Base-by-base conservation (phyloP, 2,888 invertebrate species). In the Clistopyga incitator region DNA sequence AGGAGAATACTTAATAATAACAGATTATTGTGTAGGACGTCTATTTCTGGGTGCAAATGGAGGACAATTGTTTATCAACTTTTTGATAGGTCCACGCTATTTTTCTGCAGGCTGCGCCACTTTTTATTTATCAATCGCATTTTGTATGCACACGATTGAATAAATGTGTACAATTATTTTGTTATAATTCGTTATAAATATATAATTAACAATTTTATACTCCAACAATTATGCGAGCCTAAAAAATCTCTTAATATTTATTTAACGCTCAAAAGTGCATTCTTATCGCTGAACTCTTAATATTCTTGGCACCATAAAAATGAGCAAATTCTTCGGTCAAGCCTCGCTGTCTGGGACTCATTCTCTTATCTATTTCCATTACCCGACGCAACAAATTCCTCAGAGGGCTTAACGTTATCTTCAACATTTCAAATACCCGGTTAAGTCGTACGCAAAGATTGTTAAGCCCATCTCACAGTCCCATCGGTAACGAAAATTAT, bases 1-100 rank as follows among this genome's bases (percentile, higher is more conserved):
- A 59, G 45, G 67, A 77, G 34, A 74, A 47, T 11, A 29, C 59
- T 56, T 50, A 61, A 74, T 59, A 72, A 45, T 45, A 72, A 59
- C 72, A 25, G 6, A 34, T 29, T 29, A 45, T 25, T n/a, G 18
- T 25, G 8, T 45, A 45, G 10, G n/a, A 18, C n/a, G n/a, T 18
- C 18, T 52, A 52, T 52, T 52, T 23, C 8, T 11, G 50, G 25
- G 0, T 11, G 56, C 15, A 18, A 15, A 3, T 50, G 18, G 15
- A 50, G 18, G n/a, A 50, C n/a, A 56, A 56, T 56, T 56, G 56
- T 56, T 25, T 25, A 56, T 54, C 54, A 54, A 68, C 20, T 70
- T 34, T 34, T n/a, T 38, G n/a, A n/a, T 50, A 6, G 50, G 52
- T 18, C 38, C 2, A 34, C n/a, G 18, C 34, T 8, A 25, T 8